A percentile compares a stretch with the other conserved stretches of the same genome.
phyloP scores from a whole-genome alignment of 2,888 invertebrate genomes.

The Apamea epomidion region DNA sequence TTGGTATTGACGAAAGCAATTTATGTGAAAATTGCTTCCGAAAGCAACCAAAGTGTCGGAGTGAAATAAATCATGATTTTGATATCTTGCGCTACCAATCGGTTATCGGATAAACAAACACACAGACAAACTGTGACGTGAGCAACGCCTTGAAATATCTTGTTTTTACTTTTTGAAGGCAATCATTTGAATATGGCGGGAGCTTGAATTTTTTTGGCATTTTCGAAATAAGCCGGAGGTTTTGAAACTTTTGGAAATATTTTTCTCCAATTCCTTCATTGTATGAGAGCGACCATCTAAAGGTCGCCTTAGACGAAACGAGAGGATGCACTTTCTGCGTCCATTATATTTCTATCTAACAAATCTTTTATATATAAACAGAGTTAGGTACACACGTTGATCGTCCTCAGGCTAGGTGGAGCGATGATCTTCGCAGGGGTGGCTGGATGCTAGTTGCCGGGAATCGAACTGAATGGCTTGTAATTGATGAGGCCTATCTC shows the following conservation, averaged over 20 bases:
- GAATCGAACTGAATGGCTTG: not conserved
- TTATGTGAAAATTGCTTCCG: conserved; percentile 79
- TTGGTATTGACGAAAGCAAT: conserved; percentile 82
- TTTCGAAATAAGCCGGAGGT: not conserved
- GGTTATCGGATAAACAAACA: conserved; percentile 62
- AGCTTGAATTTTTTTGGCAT: not conserved
- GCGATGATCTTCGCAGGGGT: not conserved
- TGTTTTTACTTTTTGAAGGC: conserved; percentile 8
- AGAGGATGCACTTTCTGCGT: not conserved
- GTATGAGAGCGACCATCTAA: not conserved
- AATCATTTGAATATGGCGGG: conserved; percentile 1
- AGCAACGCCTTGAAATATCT: conserved; percentile 10
- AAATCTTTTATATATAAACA: not conserved
- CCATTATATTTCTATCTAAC: not conserved
- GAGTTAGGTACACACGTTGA: not conserved
- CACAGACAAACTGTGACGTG: conserved; percentile 42
- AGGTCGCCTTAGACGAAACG: not conserved
- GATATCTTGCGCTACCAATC: conserved; percentile 60
- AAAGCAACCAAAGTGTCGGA: conserved; percentile 71
- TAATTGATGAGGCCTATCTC: too few relatives aligned
- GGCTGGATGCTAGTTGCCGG: not conserved
- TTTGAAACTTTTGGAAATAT: not conserved
- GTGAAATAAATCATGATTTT: conserved; percentile 75
- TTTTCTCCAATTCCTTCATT: not conserved
- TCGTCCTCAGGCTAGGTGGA: not conserved